These are phyloP conservation scores for Tokudaia tokunoshimensis DNA, from an alignment of 2,797 vertebrate species.

Conservation along the genomic window DNA sequence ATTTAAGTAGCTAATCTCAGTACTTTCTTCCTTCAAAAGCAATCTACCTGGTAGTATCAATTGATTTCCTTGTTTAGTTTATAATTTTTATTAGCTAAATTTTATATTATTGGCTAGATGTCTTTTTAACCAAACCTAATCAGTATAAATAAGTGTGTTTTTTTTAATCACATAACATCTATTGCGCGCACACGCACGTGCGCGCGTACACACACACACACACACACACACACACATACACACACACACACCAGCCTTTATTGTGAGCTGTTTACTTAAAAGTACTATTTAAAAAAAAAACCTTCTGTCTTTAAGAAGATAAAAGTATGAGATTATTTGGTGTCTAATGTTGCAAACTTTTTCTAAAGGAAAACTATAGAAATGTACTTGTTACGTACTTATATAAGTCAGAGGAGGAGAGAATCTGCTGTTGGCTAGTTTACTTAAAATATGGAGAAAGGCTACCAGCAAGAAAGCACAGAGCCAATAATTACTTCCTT, in stretches of 20 bases:
- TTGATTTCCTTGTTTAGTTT: constrained; percentile 61
- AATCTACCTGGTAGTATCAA: background rate
- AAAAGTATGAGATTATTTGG: background rate
- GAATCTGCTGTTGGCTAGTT: background rate
- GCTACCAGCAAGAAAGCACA: constrained; percentile 6
- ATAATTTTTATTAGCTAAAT: constrained; percentile 7
- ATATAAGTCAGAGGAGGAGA: constrained; percentile 25
- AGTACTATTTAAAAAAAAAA: background rate
- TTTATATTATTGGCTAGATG: constrained; percentile 11
- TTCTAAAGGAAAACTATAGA: constrained; percentile 9
- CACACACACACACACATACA: background rate
- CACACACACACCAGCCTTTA: background rate
- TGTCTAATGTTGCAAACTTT: constrained; percentile 29
- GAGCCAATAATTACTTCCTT: constrained; percentile 9
- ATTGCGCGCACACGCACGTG: no score
- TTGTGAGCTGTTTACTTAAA: background rate
- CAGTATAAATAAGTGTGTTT: background rate
- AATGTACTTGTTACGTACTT: constrained; percentile 43
- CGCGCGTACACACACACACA: background rate
- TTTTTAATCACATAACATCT: background rate
- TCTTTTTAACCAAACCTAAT: constrained; percentile 26
- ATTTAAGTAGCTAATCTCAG: constrained; percentile 61
- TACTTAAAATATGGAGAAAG: constrained; percentile 35
- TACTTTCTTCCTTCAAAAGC: constrained; percentile 61
- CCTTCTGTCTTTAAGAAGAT: background rate